Evolutionary conservation across 1,140 invertebrate genomes (phyloP), one percentile per base, ranked within the genome.

Genomic region (Caenorhabditis tropicalis): DNA sequence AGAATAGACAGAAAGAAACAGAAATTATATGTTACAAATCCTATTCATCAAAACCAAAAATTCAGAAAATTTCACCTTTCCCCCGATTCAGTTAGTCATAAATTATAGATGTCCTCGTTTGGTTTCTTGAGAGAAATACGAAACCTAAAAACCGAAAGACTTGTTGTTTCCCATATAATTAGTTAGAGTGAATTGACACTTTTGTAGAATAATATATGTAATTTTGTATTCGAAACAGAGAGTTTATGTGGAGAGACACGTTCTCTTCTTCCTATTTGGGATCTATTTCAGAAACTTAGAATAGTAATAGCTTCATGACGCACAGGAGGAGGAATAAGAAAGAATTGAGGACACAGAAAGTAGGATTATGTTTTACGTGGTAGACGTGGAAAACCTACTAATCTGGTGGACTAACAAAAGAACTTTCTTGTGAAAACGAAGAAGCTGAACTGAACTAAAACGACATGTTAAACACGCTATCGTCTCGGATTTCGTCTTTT

Each of bases 311-410:
- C 65, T 43, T 74, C n/a, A 24, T 74, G 36, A 27, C 65, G 58
- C 58, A 65, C 31, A 65, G 7, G 6, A 58, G 12, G 16, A 65
- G 6, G n/a, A 21, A 65, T 6, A 21, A 65, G 12, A 36, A 21
- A 51, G 19, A 21, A 5, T 51, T 9, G 49, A n/a, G n/a, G 56
- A 29, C 49, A 51, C 24, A 29, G 53, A 27, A 27, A 58, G 21
- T 10, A 7, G 31, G 65, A 46, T 43, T 39, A 74, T 74, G 48
- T 56, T 56, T 29, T 65, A 65, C 31, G 58, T 33, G 58, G 58
- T 65, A 65, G 29, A 65, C 53, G 58, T 36, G 58, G 58, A 65
- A 58, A 39, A 65, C 58, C 16, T 65, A 65, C 65, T 74, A 74
- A 74, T 39, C 65, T 46, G 15, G 7, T 74, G 36, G 36, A 74